These are phyloP conservation scores for Rotaria magnacalcarata DNA, from an alignment of 2,888 invertebrate genomes.

Conservation along the genomic window DNA sequence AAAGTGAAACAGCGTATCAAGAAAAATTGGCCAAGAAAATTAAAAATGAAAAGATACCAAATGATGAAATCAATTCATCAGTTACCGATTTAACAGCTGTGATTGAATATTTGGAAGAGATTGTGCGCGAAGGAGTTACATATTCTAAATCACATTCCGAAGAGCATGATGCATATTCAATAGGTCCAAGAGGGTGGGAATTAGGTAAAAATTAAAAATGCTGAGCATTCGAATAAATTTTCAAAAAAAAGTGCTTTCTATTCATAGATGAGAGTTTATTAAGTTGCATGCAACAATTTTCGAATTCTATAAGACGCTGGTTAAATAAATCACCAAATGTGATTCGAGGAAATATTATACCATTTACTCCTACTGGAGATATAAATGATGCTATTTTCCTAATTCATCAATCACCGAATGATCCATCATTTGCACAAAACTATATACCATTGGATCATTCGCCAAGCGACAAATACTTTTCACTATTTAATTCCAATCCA, in stretches of 20 bases:
- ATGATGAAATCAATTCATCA: background rate
- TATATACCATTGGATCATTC: background rate
- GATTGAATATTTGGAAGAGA: background rate
- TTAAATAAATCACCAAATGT: background rate
- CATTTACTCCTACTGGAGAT: background rate
- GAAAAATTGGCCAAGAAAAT: background rate
- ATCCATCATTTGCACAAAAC: background rate
- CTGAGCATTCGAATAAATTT: too few relatives aligned
- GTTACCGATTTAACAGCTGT: background rate
- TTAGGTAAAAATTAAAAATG: background rate
- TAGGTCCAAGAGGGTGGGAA: background rate
- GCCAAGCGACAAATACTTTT: background rate
- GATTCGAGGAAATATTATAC: background rate
- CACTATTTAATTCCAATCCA: background rate
- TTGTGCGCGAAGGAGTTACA: background rate
- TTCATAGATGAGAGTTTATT: background rate
- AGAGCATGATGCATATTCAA: too few relatives aligned
- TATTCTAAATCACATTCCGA: background rate
- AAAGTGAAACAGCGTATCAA: background rate
- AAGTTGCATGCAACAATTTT: background rate
- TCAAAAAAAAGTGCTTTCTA: background rate
- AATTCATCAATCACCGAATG: background rate
- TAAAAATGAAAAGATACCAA: background rate
- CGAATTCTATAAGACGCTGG: background rate
- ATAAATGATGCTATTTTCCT: background rate